phyloP scores from a whole-genome alignment of 2,888 invertebrate species.

The Scaptomyza polygonia region DNA sequence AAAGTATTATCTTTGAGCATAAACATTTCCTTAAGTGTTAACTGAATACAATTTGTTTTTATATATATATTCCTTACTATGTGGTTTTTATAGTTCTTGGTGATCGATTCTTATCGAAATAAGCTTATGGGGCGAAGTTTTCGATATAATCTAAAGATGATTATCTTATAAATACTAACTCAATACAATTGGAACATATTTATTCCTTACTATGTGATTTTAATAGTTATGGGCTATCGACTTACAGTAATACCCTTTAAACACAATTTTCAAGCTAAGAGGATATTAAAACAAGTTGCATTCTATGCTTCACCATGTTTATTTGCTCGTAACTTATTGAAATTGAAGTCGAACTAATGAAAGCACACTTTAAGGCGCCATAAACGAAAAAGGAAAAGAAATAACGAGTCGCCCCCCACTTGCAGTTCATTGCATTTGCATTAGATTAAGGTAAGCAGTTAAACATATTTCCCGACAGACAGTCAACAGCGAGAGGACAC shows the following conservation, averaged over 20 bases:
- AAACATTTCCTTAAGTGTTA: no score
- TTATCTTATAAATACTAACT: neutral
- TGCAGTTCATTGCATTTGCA: slow-evolving; percentile 56
- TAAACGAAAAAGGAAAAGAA: slow-evolving; percentile 2
- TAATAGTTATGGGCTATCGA: neutral
- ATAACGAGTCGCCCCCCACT: slow-evolving; percentile 15
- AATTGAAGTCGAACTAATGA: slow-evolving; percentile 62
- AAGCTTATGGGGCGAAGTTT: neutral
- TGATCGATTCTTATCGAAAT: neutral
- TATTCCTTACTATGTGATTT: no score
- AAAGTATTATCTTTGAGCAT: no score
- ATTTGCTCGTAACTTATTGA: slow-evolving; percentile 31
- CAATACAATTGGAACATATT: no score
- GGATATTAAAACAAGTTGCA: neutral
- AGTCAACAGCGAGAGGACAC: slow-evolving; percentile 29
- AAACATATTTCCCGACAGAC: slow-evolving; percentile 25
- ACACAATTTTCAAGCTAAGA: neutral
- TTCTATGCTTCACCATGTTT: neutral
- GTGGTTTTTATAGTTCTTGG: neutral
- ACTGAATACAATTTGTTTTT: no score
- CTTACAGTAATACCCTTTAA: no score
- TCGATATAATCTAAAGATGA: neutral
- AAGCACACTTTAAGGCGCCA: slow-evolving; percentile 46
- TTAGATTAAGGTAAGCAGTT: slow-evolving; percentile 65
- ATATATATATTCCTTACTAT: no score